phyloP scores from a whole-genome alignment of 2,797 vertebrate species.

The Bryconaethiops microstoma region DNA sequence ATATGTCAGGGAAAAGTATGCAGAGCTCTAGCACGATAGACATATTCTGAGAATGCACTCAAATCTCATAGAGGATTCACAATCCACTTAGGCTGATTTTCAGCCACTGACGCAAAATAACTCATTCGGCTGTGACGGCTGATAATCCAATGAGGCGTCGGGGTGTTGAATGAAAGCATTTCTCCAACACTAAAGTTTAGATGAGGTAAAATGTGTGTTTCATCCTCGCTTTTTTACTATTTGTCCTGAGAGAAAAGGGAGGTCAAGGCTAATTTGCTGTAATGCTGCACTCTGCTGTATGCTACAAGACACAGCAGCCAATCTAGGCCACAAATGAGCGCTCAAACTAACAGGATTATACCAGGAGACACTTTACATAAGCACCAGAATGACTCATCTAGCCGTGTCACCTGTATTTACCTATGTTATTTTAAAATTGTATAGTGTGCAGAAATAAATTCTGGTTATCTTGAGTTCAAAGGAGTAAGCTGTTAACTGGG shows the following conservation, averaged over 20 bases:
- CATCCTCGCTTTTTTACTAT: background rate
- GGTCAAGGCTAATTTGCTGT: slow-evolving; percentile 40
- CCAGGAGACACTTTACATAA: background rate
- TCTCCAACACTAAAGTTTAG: background rate
- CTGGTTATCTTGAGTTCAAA: background rate
- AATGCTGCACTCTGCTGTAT: slow-evolving; percentile 58
- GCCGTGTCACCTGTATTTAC: slow-evolving; percentile 11
- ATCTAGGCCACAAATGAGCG: background rate
- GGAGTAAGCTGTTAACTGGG: background rate
- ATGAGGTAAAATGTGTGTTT: background rate
- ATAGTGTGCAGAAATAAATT: slow-evolving; percentile 7
- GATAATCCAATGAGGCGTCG: slow-evolving; percentile 12
- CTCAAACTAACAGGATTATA: background rate
- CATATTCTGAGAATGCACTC: background rate
- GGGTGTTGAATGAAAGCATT: background rate
- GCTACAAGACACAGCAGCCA: slow-evolving; percentile 33
- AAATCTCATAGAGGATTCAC: slow-evolving; percentile 7
- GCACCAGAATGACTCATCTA: slow-evolving; percentile 18
- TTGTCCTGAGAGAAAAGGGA: slow-evolving; percentile 3
- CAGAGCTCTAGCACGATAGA: background rate
- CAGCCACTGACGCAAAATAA: slow-evolving; percentile 5
- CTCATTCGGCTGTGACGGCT: background rate
- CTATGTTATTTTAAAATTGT: slow-evolving; percentile 8
- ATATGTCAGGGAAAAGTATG: background rate
- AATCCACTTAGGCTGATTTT: slow-evolving; percentile 9